Evolutionary conservation across 2,113 vertebrate genomes (phyloP), one percentile per base, ranked within the genome.

Genomic region (Anser brachyrhynchus): DNA sequence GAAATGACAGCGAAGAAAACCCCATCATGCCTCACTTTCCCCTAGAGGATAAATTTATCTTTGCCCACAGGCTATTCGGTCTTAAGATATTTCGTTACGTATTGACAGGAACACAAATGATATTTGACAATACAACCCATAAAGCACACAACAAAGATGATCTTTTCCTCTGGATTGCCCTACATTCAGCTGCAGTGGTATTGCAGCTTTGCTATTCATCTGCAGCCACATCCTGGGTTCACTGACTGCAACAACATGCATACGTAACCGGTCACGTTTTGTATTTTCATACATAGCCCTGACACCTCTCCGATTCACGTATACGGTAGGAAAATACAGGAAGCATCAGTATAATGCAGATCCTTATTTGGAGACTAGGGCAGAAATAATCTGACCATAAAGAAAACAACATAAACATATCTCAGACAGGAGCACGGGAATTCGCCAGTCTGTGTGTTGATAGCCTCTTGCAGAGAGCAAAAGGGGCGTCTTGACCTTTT

Each of bases 21-120:
- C 71, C 89, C 93, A 54, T 87, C 77, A 76, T 76, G 74, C 93
- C 54, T 92, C 74, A 54, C 62, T 82, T 69, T 58, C 73, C 91
- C 74, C 82, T 82, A 28, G 74, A 96, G 91, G 94, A 64, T n/a
- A 85, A 31, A 44, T 94, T 84, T 87, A 82, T 91, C 87, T 78
- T 92, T 78, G 66, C 87, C 87, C 54, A 4, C 66, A 79, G 87
- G 87, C 94, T 74, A 84, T 84, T 78, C 71, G 25, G 70, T 92
- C 81, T 69, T 39, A 55, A 57, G 66, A 65, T 84, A 89, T 61
- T 84, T 87, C 69, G 29, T 20, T 84, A 61, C 19, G 26, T 31
- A 89, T 64, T 91, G 93, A 95, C 87, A 93, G 89, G 74, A 93
- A 89, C 54, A 41, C 77, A 92, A 95, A 95, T n/a, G 13, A 44